Evolutionary conservation across 35 echinoderm and acorn worm genomes (phyloP).

Genomic region (Ptychodera flava): DNA sequence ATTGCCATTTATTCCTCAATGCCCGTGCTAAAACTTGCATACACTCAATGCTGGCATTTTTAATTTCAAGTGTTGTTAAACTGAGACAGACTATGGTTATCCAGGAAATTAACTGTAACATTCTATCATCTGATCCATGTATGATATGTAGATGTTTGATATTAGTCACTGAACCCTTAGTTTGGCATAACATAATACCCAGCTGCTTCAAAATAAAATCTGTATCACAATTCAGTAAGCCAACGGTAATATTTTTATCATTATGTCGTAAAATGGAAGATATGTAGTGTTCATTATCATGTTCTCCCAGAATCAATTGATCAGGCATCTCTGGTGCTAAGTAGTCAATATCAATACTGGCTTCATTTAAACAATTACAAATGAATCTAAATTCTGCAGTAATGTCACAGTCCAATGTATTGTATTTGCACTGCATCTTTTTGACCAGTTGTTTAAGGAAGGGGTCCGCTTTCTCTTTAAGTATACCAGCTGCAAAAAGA

Average conservation of each 20-base stretch:
- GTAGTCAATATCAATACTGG: background rate
- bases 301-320: background rate
- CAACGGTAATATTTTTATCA: too few species aligned
- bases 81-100: background rate
- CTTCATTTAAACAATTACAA: background rate
- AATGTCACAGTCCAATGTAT: background rate
- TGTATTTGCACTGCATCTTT: background rate
- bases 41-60: background rate
- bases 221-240: too few species aligned
- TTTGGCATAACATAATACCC: too few species aligned
- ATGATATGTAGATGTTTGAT: background rate
- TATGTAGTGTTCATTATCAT: background rate
- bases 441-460: background rate
- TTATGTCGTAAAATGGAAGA: background rate
- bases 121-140: background rate
- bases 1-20: background rate
- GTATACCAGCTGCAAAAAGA: background rate
- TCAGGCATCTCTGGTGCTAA: background rate
- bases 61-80: background rate
- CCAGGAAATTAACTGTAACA: background rate
- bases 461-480: background rate
- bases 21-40: background rate
- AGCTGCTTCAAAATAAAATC: too few species aligned
- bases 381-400: background rate
- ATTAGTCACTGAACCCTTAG: background rate